Evolutionary conservation across 2,113 vertebrate genomes (phyloP), one percentile per base, ranked within the genome.

Genomic region (Corythaeola cristata): DNA sequence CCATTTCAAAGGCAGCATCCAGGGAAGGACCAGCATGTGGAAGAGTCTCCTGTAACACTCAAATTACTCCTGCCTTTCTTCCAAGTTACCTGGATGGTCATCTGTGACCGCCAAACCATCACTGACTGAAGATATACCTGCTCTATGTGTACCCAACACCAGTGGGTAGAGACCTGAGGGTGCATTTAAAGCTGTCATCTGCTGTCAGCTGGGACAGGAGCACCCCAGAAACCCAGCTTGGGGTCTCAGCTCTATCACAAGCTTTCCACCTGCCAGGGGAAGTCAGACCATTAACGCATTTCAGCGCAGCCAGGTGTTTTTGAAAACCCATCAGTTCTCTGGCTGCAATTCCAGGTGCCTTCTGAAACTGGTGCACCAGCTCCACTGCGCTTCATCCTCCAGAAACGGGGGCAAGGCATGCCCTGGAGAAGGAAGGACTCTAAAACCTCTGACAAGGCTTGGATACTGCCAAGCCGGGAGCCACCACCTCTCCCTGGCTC

Each of bases 321-420:
- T 12, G 19, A 45, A 35, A 59, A 39, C 33, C 37, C 19, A 2
- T 50, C 15, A 15, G 33, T 18, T 6, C 2, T 24, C 45, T 17
- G 39, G 37, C 33, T 66, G 37, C 72, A 5, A 20, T 60, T 59
- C 50, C 19, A 60, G 32, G 37, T 9, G 20, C 26, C 30, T 66
- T 60, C 39, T 35, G 52, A 30, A 72, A 53, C 21, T 8, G 32
- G 13, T 20, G 18, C 32, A 28, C 21, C 13, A 2, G n/a, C 20
- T 27, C 45, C 68, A 35, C 53, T 8, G 3, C 2, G 2, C 27
- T 56, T 56, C 41, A 41, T 26, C 26, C 23, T 32, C 49, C 63
- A 9, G 17, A 37, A 63, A 37, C 0, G 7, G 3, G 55, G 37
- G 41, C 23, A 68, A 41, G 2, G 0, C 1, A 12, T 6, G 32